Conservation (phyloP, 2,113 vertebrate genomes). For the Oncorhynchus keta region DNA sequence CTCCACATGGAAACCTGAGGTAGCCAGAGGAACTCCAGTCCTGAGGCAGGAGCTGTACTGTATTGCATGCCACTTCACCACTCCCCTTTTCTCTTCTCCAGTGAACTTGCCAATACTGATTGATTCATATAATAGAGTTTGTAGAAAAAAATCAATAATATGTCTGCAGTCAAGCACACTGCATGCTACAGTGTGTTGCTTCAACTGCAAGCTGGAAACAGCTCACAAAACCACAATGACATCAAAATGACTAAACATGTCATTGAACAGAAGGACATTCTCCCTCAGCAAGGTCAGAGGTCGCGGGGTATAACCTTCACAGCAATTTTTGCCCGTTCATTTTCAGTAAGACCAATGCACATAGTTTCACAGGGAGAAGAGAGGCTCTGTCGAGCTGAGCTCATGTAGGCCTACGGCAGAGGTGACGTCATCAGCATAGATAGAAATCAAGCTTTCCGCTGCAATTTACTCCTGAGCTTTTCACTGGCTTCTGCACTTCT, state of each 20-base stretch:
- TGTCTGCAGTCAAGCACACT: no score
- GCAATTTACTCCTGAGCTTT: neutral
- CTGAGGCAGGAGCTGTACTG: slow-evolving; percentile 3
- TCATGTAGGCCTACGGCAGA: neutral
- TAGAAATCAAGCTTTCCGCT: slow-evolving; percentile 24
- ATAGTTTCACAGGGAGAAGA: no score
- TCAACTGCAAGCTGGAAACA: no score
- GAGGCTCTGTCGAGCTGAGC: no score
- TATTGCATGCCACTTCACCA: no score
- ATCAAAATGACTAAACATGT: neutral
- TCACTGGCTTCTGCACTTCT: neutral
- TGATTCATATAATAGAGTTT: neutral
- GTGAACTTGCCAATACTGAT: neutral
- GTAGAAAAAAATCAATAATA: neutral
- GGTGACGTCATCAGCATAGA: neutral
- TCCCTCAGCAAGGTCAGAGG: neutral
- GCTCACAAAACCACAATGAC: neutral
- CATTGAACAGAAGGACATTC: neutral
- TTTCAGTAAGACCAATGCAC: no score
- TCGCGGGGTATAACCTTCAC: no score
- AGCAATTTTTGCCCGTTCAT: no score
- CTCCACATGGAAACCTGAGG: slow-evolving; percentile 26
- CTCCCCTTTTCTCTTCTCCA: neutral
- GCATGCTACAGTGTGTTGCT: no score
- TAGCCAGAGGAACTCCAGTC: slow-evolving; percentile 20